Percentiles rank a stretch among this genome's conserved stretches.
Evolutionary conservation across 2,797 vertebrate genomes (phyloP).

Genomic region (Sebastes itinus): DNA sequence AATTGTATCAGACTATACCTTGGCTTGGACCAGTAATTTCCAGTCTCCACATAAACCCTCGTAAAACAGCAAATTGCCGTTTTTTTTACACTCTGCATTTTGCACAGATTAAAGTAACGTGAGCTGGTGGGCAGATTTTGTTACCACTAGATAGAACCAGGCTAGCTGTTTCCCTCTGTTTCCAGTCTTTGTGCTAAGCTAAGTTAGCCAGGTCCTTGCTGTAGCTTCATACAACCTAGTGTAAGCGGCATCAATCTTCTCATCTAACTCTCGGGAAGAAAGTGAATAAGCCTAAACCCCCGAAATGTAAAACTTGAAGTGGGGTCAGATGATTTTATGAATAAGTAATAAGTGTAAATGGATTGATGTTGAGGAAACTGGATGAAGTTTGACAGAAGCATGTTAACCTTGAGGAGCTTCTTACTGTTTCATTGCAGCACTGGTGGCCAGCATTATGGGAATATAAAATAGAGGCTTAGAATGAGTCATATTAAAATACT

Average conservation of each 20-base stretch:
- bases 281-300: neutral
- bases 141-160: neutral
- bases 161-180: neutral
- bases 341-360: neutral
- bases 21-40: neutral
- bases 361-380: neutral
- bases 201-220: neutral
- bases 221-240: neutral
- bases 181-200: neutral
- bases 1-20: neutral
- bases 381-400: neutral
- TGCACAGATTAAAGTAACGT: neutral
- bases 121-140: neutral
- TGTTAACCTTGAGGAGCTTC: neutral
- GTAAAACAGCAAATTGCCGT: neutral
- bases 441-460: neutral
- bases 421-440: neutral
- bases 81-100: neutral
- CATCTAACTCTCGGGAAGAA: neutral
- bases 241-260: neutral
- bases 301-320: neutral
- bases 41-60: neutral
- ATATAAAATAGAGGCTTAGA: neutral
- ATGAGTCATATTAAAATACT: neutral
- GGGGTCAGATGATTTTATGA: slow-evolving; percentile 15